Conservation (phyloP, 2,113 vertebrate species). For the Cisticola juncidis region DNA sequence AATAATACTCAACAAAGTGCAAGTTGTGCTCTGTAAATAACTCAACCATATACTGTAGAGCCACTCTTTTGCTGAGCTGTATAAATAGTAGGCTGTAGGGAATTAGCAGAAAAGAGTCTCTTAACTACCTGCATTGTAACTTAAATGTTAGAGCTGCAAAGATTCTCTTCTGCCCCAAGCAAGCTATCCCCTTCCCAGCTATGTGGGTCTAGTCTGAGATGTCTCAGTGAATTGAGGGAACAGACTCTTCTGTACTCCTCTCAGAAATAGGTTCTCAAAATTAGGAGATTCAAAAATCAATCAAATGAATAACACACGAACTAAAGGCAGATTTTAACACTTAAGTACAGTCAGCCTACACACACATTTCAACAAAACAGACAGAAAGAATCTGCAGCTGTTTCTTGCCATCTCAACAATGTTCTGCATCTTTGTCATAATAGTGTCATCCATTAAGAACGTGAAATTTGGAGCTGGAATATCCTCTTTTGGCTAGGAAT, state of each 20-base stretch:
- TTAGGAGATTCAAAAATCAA: not conserved
- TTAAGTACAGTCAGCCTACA: not conserved
- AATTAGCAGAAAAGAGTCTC: not conserved
- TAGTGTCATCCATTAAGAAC: not conserved
- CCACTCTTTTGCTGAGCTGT: not conserved
- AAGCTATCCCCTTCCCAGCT: not conserved
- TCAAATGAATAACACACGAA: not conserved
- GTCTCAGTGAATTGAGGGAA: not conserved
- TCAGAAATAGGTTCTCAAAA: not conserved
- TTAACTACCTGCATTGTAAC: not conserved
- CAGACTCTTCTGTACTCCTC: not conserved
- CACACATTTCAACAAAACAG: not conserved
- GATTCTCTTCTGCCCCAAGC: not conserved
- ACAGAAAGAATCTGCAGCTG: not conserved
- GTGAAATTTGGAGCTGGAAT: not conserved
- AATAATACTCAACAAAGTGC: not conserved
- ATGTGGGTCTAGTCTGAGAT: not conserved
- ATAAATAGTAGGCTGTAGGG: not conserved
- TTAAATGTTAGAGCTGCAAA: not conserved
- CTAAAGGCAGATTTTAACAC: not conserved
- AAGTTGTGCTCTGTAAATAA: not conserved
- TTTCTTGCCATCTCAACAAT: not conserved
- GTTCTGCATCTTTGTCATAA: not conserved
- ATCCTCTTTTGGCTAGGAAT: not conserved
- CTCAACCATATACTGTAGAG: not conserved